Evolutionary conservation across 1,140 invertebrate species (phyloP), one percentile per base, ranked within the genome.

Genomic region (Latrodectus geometricus): DNA sequence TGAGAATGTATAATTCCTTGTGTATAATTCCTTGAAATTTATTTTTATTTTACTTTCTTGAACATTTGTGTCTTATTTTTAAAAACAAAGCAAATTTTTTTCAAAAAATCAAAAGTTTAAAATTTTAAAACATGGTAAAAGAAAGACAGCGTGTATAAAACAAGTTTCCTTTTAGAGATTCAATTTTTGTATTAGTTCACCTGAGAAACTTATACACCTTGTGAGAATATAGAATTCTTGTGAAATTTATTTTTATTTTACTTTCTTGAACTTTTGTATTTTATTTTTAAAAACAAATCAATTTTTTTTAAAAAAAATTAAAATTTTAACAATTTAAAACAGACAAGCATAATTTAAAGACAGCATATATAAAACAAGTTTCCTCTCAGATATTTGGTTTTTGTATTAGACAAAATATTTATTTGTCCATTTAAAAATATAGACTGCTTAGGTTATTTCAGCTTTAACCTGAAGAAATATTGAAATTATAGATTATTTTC

Each of bases 201-300:
- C 50, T 70, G 78, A 70, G 66, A 50, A 70, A 80, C 49, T 21
- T 56, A 20, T 70, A 80, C 78, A 80, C 78, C 78, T 80, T 80
- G 78, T 80, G 17, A n/a, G 48, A 70, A 70, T 70, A 49, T 54
- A 21, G 65, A 54, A 80, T 80, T 48, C 61, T 56, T 79, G n/a
- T n/a, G 48, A 54, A 54, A 76, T 76, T 61, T 76, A 73, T 35
- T 73, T 73, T 73, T 52, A 0, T 9, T 49, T 49, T 50, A 50
- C 49, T 73, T 35, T 35, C 35, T 35, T 35, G 35, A 1, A 35
- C 35, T 3, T 35, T 15, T 65, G 61, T n/a, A n/a, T 65, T 65
- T 65, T 65, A n/a, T n/a, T n/a, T n/a, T n/a, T n/a, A 65, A n/a
- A 15, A 15, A 15, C 7, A 15, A n/a, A 65, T 7, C 61, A 15